Base-by-base conservation (phyloP, 2,797 vertebrate genomes). In the Staurois parvus region DNA sequence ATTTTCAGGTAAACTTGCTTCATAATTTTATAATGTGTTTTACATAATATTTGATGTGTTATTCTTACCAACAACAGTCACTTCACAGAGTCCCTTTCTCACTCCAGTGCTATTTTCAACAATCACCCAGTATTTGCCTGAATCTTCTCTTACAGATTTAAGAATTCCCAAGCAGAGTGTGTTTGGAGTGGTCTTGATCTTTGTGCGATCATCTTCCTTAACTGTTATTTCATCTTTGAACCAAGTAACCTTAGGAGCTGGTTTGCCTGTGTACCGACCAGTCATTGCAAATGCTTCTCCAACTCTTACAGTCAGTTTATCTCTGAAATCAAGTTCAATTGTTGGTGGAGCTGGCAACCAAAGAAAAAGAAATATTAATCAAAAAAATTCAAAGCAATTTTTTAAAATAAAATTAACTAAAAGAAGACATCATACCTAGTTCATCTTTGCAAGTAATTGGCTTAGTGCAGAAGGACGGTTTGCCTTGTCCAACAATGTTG, bases 381-480 rank as follows among this genome's bases (percentile, higher is more conserved):
- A 73, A 30, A 81, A 64, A 37, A 84, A 3, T 4, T 8, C 8
- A 82, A 79, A 48, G 19, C 34, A 84, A 82, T 74, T 0, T 0
- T n/a, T 68, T 75, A 66, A 86, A 34, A 2, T 66, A 83, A 88
- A 88, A 79, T 29, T 84, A 87, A 88, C 83, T n/a, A 78, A 84
- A 32, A 0, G 10, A 88, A 42, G 32, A 45, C 8, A 83, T 89
- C 96, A 86, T 94, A 99, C 98, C 98, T 29, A 99, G 92, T 91
- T 98, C 97, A 89, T 99, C 95, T 88, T 94, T 99, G 95, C 98
- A 99, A 2, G 96, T 99, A 93, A 99, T 96, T 77, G 97, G 95
- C 90, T 99, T 99, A 87, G 98, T 99, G 91, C 94, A 94, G 93
- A 99, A 99, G 0, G 98, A 99, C 0, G 98, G 98, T 85, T 99